Conservation (phyloP, 53 echinoderm and acorn worm species). For the Mesocentrotus franciscanus region DNA sequence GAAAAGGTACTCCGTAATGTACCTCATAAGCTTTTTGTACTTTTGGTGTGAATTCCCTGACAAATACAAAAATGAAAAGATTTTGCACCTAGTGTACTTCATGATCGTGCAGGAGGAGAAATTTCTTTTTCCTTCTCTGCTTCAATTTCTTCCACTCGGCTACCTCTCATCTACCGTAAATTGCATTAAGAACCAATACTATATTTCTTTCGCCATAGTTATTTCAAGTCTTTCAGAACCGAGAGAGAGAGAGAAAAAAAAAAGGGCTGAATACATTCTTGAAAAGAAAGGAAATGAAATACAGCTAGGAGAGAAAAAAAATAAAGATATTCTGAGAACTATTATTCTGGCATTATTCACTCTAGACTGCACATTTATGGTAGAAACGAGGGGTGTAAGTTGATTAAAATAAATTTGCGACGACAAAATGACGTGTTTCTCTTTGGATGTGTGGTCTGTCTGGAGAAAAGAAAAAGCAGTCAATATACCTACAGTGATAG, state of each 20-base stretch:
- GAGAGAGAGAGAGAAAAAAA: background rate
- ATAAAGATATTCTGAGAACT: background rate
- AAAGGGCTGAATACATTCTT: background rate
- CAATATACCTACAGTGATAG: background rate
- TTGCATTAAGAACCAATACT: conserved; percentile 28
- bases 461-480: background rate
- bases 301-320: background rate
- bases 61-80: background rate
- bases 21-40: background rate
- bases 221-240: conserved; percentile 37
- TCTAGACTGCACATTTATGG: conserved; percentile 28
- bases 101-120: background rate
- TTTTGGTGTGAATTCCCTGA: background rate
- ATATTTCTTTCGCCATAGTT: background rate
- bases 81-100: background rate
- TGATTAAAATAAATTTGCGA: conserved; percentile 25
- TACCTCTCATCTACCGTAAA: background rate
- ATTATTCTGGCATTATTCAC: conserved; percentile 40
- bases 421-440: background rate
- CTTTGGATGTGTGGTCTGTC: background rate
- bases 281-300: background rate
- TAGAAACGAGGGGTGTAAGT: background rate
- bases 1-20: too few relatives aligned
- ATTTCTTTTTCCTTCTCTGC: background rate
- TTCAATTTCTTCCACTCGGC: background rate